These are phyloP conservation scores for Calephelis perditalis DNA, from an alignment of 2,888 invertebrate species.

Conservation along the genomic window DNA sequence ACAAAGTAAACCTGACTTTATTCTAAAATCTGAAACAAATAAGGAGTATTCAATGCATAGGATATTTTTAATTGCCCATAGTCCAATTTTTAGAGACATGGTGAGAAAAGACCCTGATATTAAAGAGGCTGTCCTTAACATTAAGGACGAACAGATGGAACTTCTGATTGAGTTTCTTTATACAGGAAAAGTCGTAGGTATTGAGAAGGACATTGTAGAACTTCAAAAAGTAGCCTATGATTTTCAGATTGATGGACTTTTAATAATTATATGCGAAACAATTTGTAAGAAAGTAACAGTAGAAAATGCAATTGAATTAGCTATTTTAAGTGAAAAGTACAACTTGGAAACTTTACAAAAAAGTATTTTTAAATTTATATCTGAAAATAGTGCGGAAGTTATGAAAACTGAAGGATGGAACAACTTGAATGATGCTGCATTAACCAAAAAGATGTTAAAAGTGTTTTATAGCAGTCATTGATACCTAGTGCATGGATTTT, in stretches of 20 bases:
- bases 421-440: constrained; percentile 47
- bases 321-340: constrained; percentile 51
- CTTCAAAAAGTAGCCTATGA: constrained; percentile 47
- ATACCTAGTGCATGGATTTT: background rate
- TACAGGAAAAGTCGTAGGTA: constrained; percentile 49
- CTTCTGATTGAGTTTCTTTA: constrained; percentile 55
- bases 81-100: constrained; percentile 44
- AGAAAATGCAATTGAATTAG: constrained; percentile 53
- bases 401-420: constrained; percentile 52
- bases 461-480: constrained; percentile 14
- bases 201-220: constrained; percentile 43
- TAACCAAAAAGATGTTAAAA: constrained; percentile 52
- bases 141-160: constrained; percentile 49
- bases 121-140: constrained; percentile 40
- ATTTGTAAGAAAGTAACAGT: constrained; percentile 46
- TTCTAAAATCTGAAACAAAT: constrained; percentile 41
- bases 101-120: constrained; percentile 36
- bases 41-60: constrained; percentile 50
- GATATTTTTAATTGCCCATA: constrained; percentile 53
- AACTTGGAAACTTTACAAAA: constrained; percentile 41
- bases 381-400: constrained; percentile 45
- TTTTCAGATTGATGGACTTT: constrained; percentile 45
- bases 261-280: constrained; percentile 40
- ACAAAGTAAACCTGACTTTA: constrained; percentile 41
- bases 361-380: constrained; percentile 48